Base-by-base conservation (phyloP, 2,113 vertebrate species). In the Oxyura jamaicensis region DNA sequence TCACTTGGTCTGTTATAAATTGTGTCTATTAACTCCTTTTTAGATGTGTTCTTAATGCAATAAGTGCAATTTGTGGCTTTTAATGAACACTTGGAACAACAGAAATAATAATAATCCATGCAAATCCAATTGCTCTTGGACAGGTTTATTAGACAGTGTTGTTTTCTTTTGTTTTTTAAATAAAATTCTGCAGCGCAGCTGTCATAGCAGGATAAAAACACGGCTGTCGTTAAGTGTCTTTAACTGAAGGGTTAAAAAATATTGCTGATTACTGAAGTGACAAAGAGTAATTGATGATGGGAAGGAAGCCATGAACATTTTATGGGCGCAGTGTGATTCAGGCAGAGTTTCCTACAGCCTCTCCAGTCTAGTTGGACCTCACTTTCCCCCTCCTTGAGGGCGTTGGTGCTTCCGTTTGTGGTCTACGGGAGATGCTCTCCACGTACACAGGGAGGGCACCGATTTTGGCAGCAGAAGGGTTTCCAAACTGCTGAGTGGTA, bases 171-270 rank as follows among this genome's bases (percentile, higher is more conserved):
- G 19, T 42, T 66, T 55, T 23, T 50, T 55, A 36, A n/a, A 8
- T 15, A 8, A 59, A 82, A 12, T 42, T 29, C 63, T 33, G 42
- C 50, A 63, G 75, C 44, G 21, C 18, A 28, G 44, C 78, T 75
- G 50, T 44, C 18, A 0, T 0, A 6, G 2, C 9, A 18, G 33
- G 22, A 41, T 28, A 55, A 53, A 89, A 85, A 5, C 8, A 13
- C 39, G 0, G 5, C 39, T n/a, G 42, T 3, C 26, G 13, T 0
- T 13, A 65, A 71, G 46, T 0, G 31, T 10, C 68, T 83, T 50
- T 17, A n/a, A 14, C 22, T 0, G 4, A 56, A 58, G 65, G 68
- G 92, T 83, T 92, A 81, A 92, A 76, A 86, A 41, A 0, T 3
- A 4, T 10, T 7, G 0, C 58, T 67, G 36, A 48, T 44, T 23